A percentile compares a stretch with the other conserved stretches of the same genome.
phyloP scores from a whole-genome alignment of 2,888 invertebrate genomes.

The Macropis europaea region DNA sequence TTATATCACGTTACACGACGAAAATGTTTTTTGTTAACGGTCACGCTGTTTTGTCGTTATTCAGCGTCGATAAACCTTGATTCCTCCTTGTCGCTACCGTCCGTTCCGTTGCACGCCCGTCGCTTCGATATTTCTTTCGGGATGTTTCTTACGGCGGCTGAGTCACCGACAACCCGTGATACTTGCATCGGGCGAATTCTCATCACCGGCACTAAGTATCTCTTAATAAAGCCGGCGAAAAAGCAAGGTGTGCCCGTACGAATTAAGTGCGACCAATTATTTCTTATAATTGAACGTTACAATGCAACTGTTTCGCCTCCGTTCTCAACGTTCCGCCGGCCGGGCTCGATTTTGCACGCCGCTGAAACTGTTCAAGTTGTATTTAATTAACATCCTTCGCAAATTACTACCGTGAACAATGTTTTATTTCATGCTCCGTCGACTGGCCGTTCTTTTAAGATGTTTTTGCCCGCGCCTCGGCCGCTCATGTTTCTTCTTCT shows the following conservation, averaged over 20 bases:
- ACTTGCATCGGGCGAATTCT: neutral
- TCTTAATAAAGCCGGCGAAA: neutral
- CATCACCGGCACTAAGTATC: neutral
- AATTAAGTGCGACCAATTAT: neutral
- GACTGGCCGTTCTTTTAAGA: neutral
- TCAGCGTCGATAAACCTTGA: neutral
- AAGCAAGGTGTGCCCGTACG: too few relatives aligned
- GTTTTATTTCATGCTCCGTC: slow-evolving; percentile 14
- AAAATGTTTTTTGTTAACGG: slow-evolving; percentile 1
- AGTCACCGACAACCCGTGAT: neutral
- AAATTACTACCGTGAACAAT: slow-evolving; percentile 27
- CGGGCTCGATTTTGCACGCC: neutral
- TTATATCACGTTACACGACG: slow-evolving; percentile 21
- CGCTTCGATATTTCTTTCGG: neutral
- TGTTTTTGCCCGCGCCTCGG: slow-evolving; percentile 13
- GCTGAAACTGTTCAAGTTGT: slow-evolving; percentile 6
- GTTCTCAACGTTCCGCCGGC: neutral
- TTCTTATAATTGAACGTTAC: neutral
- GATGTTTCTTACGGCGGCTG: neutral
- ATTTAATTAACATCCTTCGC: slow-evolving; percentile 25
- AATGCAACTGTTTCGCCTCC: neutral
- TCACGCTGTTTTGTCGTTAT: slow-evolving; percentile 14
- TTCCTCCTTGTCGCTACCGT: neutral
- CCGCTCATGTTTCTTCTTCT: too few relatives aligned
- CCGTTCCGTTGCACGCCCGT: neutral